These are phyloP conservation scores for Thaleichthys pacificus DNA, from an alignment of 2,797 vertebrate genomes.

Conservation along the genomic window DNA sequence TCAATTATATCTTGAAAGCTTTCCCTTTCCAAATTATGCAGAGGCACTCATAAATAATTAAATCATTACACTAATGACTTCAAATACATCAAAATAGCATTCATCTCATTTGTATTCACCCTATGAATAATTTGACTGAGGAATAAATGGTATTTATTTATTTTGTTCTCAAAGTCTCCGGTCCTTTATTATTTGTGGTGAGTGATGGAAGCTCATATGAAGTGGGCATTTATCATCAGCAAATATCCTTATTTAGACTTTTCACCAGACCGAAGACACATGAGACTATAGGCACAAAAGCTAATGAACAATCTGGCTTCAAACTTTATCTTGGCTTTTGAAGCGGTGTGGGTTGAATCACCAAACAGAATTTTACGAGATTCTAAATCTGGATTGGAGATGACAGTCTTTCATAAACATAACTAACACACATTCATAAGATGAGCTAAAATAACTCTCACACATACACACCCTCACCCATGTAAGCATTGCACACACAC, in stretches of 20 bases:
- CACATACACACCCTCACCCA: slow-evolving; percentile 11
- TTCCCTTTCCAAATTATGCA: slow-evolving; percentile 56
- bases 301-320: slow-evolving; percentile 37
- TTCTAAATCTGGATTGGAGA: background rate
- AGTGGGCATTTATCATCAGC: slow-evolving; percentile 28
- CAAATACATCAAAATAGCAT: slow-evolving; percentile 67
- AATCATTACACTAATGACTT: slow-evolving; percentile 71
- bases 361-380: too few relatives aligned
- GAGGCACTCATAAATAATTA: slow-evolving; percentile 64
- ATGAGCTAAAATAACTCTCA: background rate
- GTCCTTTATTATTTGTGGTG: slow-evolving; percentile 21
- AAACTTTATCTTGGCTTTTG: background rate
- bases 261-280: background rate
- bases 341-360: too few relatives aligned
- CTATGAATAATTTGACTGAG: slow-evolving; percentile 53
- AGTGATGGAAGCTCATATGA: slow-evolving; percentile 29
- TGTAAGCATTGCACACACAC: slow-evolving; percentile 1
- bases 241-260: background rate
- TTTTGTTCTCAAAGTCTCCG: slow-evolving; percentile 11
- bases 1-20: slow-evolving; percentile 66
- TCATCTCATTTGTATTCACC: slow-evolving; percentile 48
- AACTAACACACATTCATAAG: background rate
- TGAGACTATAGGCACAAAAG: slow-evolving; percentile 27
- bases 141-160: slow-evolving; percentile 41
- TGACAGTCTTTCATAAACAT: background rate